phyloP scores from a whole-genome alignment of 2,888 invertebrate species.

The Peribatodes rhomboidaria region DNA sequence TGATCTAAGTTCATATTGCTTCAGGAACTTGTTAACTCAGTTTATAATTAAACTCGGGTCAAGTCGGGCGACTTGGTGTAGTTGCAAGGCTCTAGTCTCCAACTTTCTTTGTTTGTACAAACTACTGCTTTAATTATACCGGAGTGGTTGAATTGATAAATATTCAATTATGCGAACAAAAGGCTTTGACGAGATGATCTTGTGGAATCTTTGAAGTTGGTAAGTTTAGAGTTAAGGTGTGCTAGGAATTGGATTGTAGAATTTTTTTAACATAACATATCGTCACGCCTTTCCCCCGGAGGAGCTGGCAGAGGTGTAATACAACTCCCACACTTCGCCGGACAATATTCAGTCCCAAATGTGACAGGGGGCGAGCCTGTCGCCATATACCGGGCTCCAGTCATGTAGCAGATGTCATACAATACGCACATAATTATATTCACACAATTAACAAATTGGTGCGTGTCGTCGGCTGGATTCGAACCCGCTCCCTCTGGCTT shows the following conservation, averaged over 20 bases:
- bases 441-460: no score
- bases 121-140: constrained; percentile 71
- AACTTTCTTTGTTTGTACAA: constrained; percentile 77
- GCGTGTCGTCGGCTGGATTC: no score
- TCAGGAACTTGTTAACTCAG: constrained; percentile 72
- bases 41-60: constrained; percentile 84
- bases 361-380: no score
- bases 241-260: neutral
- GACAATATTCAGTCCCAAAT: no score
- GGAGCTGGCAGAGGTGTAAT: no score
- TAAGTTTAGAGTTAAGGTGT: neutral
- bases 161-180: constrained; percentile 54
- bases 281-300: no score
- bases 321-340: no score
- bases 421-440: no score
- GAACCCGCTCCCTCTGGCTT: no score
- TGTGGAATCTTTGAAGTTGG: constrained; percentile 8
- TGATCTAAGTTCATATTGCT: constrained; percentile 74
- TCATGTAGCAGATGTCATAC: no score
- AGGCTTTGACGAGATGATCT: constrained; percentile 22
- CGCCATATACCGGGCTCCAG: no score
- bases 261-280: no score
- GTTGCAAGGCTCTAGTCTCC: constrained; percentile 57
- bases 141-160: constrained; percentile 69
- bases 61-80: constrained; percentile 75